Conservation (phyloP, 2,113 vertebrate genomes). For the Lophius piscatorius region DNA sequence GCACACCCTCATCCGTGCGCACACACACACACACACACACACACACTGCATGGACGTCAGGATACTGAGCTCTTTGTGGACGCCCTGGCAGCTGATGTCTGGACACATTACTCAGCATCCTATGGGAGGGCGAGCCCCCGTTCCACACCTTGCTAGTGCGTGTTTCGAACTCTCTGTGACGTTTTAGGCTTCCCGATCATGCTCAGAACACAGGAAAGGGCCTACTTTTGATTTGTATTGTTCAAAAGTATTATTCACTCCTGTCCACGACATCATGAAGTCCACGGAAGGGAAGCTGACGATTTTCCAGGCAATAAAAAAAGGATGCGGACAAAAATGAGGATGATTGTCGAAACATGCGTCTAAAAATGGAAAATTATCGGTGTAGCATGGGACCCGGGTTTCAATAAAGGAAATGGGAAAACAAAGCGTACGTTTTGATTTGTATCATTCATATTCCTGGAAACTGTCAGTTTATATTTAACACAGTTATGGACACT, state of each 20-base stretch:
- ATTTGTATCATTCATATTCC: too few species aligned
- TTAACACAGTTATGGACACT: too few species aligned
- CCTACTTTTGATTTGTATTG: conserved; percentile 12
- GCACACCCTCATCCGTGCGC: background rate
- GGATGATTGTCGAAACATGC: background rate
- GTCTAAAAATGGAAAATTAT: background rate
- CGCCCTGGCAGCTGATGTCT: background rate
- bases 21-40: background rate
- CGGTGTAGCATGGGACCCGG: background rate
- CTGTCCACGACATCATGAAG: background rate
- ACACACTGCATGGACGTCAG: background rate
- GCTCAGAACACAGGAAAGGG: conserved; percentile 20
- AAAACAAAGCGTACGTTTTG: background rate
- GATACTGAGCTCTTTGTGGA: background rate
- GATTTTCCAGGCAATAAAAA: background rate
- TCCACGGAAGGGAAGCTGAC: conserved; percentile 1
- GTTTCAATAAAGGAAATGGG: background rate
- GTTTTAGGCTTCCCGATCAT: conserved; percentile 42
- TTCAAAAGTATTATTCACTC: conserved; percentile 25
- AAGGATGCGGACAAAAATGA: background rate
- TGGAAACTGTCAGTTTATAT: too few species aligned
- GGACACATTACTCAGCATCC: conserved; percentile 37
- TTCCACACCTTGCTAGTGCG: conserved; percentile 14
- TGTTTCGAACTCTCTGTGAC: conserved; percentile 29
- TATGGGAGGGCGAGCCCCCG: conserved; percentile 1